These are phyloP conservation scores for Triplophysa dalaica DNA, from an alignment of 2,113 vertebrate genomes.

Conservation along the genomic window DNA sequence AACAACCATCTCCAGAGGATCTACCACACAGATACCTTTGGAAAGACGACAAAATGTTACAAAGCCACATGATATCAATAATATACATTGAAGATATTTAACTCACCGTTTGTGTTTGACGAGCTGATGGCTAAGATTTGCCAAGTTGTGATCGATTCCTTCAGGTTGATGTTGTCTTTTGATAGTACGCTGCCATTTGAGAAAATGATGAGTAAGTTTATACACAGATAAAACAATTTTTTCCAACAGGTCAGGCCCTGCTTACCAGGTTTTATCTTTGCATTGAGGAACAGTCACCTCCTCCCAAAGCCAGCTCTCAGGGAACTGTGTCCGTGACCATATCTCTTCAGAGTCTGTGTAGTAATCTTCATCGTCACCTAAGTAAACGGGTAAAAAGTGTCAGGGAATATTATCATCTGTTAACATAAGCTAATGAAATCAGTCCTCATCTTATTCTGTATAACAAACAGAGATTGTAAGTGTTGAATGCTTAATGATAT, in stretches of 20 bases:
- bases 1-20: slow-evolving; percentile 77
- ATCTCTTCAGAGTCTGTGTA: slow-evolving; percentile 40
- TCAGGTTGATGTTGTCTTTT: slow-evolving; percentile 63
- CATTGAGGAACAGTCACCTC: slow-evolving; percentile 42
- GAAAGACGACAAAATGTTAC: background rate
- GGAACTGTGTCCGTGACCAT: slow-evolving; percentile 43
- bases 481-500: too few species aligned
- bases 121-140: slow-evolving; percentile 79
- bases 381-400: background rate
- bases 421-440: background rate
- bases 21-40: slow-evolving; percentile 80
- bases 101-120: slow-evolving; percentile 65
- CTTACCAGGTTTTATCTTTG: background rate
- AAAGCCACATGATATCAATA: background rate
- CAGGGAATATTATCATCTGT: background rate
- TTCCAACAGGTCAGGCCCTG: too few species aligned
- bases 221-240: too few species aligned
- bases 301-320: slow-evolving; percentile 56
- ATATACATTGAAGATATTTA: background rate
- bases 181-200: slow-evolving; percentile 58
- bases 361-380: slow-evolving; percentile 47
- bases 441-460: too few species aligned
- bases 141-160: slow-evolving; percentile 83
- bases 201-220: background rate
- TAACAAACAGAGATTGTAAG: too few species aligned